These are phyloP conservation scores for Chelon labrosus DNA, from an alignment of 2,797 vertebrate genomes.

Conservation along the genomic window DNA sequence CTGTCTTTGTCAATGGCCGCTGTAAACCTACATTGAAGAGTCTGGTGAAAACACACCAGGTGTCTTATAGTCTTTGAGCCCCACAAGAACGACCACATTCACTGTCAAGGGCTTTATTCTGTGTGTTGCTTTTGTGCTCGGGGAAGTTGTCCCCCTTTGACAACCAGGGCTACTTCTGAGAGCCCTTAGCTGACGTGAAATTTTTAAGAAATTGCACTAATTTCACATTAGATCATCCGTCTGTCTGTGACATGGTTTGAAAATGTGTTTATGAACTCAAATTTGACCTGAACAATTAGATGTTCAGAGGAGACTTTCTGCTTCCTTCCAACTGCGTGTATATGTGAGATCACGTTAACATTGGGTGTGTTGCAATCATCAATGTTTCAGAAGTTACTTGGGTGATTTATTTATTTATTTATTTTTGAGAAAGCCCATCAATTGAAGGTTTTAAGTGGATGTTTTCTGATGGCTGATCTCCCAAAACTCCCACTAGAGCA, in stretches of 20 bases:
- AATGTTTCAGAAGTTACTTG: constrained; percentile 29
- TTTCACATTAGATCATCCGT: too few species aligned
- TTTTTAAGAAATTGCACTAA: constrained; percentile 5
- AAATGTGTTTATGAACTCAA: background rate
- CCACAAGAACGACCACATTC: constrained; percentile 66
- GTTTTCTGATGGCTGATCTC: background rate
- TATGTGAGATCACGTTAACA: constrained; percentile 22
- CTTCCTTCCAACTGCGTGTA: constrained; percentile 3
- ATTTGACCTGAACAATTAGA: background rate
- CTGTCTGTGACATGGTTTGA: too few species aligned
- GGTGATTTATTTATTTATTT: too few species aligned
- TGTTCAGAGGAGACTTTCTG: fast-evolving
- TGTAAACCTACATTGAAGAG: constrained; percentile 69
- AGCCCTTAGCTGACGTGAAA: constrained; percentile 22
- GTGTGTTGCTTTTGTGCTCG: constrained; percentile 51
- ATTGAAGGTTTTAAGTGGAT: background rate
- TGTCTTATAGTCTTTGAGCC: constrained; percentile 68
- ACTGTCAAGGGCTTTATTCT: constrained; percentile 73
- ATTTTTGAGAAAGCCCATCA: too few species aligned
- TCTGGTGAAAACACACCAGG: constrained; percentile 70
- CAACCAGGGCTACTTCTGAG: constrained; percentile 2
- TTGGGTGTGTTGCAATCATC: constrained; percentile 46
- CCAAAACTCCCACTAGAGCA: background rate
- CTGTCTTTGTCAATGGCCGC: constrained; percentile 58
- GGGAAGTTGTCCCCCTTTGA: constrained; percentile 15